Evolutionary conservation across 1,140 invertebrate species (phyloP).

Genomic region (Heliothis subflexa): DNA sequence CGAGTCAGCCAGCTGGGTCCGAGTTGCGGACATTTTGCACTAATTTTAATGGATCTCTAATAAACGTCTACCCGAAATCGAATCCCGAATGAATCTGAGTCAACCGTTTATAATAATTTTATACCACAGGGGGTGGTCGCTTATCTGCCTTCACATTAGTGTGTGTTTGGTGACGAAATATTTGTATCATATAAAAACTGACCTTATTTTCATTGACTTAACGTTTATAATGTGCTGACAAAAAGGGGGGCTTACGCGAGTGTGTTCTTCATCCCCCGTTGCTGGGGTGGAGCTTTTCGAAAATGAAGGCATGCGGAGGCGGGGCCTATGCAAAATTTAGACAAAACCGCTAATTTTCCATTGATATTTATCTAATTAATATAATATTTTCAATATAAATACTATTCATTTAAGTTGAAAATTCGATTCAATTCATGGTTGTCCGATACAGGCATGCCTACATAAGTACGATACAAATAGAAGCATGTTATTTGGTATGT

Average conservation of each 20-base stretch:
- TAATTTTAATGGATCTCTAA: constrained; percentile 3
- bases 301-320: constrained; percentile 64
- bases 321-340: constrained; percentile 47
- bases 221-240: constrained; percentile 40
- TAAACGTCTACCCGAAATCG: constrained; percentile 47
- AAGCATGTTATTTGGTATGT: no score
- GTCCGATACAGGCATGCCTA: no score
- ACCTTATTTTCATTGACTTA: constrained; percentile 16
- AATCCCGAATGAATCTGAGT: constrained; percentile 61
- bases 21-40: constrained; percentile 69
- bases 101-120: constrained; percentile 69
- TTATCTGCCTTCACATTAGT: constrained; percentile 12
- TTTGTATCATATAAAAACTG: constrained; percentile 16
- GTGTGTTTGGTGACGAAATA: constrained; percentile 27
- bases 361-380: background rate
- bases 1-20: constrained; percentile 77
- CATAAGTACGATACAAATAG: no score
- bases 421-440: no score
- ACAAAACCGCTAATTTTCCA: background rate
- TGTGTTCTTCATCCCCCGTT: constrained; percentile 54
- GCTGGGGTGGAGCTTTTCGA: constrained; percentile 67
- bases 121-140: constrained; percentile 68
- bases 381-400: background rate
- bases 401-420: no score
- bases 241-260: constrained; percentile 47